Conservation (phyloP, 2,113 vertebrate genomes). For the Aegithalos caudatus region DNA sequence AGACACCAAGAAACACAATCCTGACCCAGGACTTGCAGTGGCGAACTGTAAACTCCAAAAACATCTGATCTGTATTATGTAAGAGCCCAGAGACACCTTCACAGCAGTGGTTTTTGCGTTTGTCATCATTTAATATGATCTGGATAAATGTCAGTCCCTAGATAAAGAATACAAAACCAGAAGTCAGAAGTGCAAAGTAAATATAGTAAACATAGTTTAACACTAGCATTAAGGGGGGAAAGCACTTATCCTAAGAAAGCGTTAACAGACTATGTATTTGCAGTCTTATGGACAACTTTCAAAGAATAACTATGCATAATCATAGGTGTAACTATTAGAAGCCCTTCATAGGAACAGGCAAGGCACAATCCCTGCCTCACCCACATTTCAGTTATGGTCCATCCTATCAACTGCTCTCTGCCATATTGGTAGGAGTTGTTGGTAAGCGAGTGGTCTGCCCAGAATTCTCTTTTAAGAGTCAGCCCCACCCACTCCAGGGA, state of each 20-base stretch:
- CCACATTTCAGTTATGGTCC: neutral
- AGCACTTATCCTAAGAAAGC: neutral
- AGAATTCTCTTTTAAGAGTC: neutral
- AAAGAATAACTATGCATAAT: neutral
- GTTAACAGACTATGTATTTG: neutral
- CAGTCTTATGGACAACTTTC: neutral
- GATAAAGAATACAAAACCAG: neutral
- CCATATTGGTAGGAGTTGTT: accelerated
- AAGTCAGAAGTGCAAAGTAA: neutral
- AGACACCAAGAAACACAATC: neutral
- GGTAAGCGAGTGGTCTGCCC: neutral
- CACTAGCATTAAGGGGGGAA: neutral
- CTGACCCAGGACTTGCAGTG: neutral
- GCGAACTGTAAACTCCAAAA: neutral
- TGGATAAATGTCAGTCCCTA: neutral
- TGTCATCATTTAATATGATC: neutral
- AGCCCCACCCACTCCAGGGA: neutral
- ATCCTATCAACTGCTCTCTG: neutral
- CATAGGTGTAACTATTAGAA: neutral
- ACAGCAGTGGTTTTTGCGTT: neutral
- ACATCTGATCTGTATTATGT: neutral
- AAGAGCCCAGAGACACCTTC: neutral
- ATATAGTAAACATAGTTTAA: neutral
- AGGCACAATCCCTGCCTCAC: neutral
- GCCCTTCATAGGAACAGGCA: neutral